These are phyloP conservation scores for Oophaga sylvatica DNA, from an alignment of 2,797 vertebrate genomes.

Conservation along the genomic window DNA sequence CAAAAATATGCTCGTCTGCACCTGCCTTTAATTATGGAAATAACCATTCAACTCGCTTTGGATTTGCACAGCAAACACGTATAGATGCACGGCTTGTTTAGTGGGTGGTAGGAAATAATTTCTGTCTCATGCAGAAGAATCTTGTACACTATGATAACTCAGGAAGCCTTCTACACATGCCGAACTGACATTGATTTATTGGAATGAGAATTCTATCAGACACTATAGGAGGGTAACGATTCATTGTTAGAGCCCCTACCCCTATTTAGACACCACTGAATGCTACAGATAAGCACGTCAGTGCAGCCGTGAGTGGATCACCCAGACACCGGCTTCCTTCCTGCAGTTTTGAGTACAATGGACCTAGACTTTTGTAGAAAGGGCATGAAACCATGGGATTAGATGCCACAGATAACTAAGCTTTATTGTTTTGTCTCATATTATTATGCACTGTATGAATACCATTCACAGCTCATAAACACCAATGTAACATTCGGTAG, in stretches of 20 bases:
- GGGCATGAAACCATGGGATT: not conserved
- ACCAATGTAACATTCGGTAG: not conserved
- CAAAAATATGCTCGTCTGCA: too few species aligned
- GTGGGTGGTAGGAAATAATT: not conserved
- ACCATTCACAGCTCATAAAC: not conserved
- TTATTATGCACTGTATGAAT: not conserved
- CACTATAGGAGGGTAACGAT: not conserved
- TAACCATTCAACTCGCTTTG: not conserved
- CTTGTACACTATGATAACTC: not conserved
- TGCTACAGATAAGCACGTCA: conserved; percentile 12
- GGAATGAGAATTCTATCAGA: not conserved
- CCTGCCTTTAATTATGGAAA: too few species aligned
- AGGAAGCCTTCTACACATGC: not conserved
- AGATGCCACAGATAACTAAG: conserved; percentile 12
- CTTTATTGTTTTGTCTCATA: not conserved
- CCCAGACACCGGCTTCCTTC: conserved; percentile 18
- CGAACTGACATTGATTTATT: not conserved
- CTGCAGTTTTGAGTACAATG: conserved; percentile 6
- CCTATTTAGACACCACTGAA: not conserved
- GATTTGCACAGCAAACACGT: not conserved
- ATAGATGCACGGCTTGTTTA: not conserved
- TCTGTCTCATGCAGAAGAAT: not conserved
- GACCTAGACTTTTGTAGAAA: conserved; percentile 2
- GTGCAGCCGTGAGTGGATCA: not conserved
- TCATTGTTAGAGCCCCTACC: not conserved